Conservation (phyloP, 2,797 vertebrate species). For the Botia almorhae region DNA sequence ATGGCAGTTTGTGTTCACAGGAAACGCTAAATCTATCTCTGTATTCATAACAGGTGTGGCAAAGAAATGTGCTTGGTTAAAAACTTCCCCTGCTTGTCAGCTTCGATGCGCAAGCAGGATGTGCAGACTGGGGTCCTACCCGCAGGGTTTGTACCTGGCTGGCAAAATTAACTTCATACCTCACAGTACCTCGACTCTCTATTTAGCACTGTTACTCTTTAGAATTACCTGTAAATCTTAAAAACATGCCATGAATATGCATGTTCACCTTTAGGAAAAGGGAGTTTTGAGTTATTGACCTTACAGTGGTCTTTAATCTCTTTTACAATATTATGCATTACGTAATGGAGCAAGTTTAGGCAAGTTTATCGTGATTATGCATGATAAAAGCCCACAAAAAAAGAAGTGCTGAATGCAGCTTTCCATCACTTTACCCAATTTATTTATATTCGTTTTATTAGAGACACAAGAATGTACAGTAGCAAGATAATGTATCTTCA, state of each 20-base stretch:
- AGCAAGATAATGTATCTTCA: slow-evolving; percentile 47
- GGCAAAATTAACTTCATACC: slow-evolving; percentile 39
- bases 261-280: not conserved
- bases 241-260: not conserved
- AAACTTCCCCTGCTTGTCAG: slow-evolving; percentile 74
- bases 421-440: slow-evolving; percentile 35
- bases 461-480: slow-evolving; percentile 26
- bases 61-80: slow-evolving; percentile 69
- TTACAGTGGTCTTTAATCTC: not conserved
- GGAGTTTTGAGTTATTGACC: not conserved
- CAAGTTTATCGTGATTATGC: slow-evolving; percentile 17
- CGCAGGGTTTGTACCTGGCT: slow-evolving; percentile 49
- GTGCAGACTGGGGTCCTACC: slow-evolving; percentile 62
- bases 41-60: slow-evolving; percentile 74
- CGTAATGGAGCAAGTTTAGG: slow-evolving; percentile 17
- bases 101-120: slow-evolving; percentile 53
- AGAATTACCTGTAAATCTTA: no score
- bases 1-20: slow-evolving; percentile 78
- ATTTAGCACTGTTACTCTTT: not conserved
- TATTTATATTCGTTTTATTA: slow-evolving; percentile 39
- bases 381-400: slow-evolving; percentile 20
- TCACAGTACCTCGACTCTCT: slow-evolving; percentile 15
- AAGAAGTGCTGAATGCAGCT: slow-evolving; percentile 64
- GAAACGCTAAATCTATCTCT: slow-evolving; percentile 69
- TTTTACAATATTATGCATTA: slow-evolving; percentile 17